Base-by-base conservation (phyloP, 2,888 invertebrate species). In the Hypselothyrea guttata region DNA sequence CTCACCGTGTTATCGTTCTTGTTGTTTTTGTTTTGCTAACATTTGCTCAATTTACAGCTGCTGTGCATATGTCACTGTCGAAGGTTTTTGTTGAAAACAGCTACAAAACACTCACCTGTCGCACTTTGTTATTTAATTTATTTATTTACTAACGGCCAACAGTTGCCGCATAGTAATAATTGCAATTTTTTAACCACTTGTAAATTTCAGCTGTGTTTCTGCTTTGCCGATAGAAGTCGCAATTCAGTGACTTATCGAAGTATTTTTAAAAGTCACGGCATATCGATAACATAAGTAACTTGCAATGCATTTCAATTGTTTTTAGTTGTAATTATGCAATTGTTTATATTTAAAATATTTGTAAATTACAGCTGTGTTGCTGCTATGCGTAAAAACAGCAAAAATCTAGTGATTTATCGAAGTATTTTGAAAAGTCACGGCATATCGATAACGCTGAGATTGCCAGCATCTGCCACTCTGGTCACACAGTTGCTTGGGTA, bases 61-160 rank as follows among this genome's bases (percentile, higher is more conserved):
- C 27, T 18, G 44, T 1, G 40, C 35, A 5, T 45, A 15, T 18
- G 8, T 33, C n/a, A n/a, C 27, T 13, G 13, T 11, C 7, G n/a
- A n/a, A n/a, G n/a, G n/a, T 7, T 4, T 30, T 48, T 54, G 7
- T 7, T 53, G 34, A 28, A 27, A 30, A 35, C 40, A 7, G 27
- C 31, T 22, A 42, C 54, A 33, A 12, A 28, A 11, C 34, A 53
- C 73, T 73, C 28, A 79, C 79, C 76, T 40, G 38, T 46, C 44
- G 22, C 35, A 57, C 12, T 31, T 46, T 51, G 33, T 73, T 68
- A 18, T 53, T 4, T 40, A 54, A 41, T 7, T 40, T 45, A 9
- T 22, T 7, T 45, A 15, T 31, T 15, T 16, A 41, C 31, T 51
- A 35, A 27, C 31, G n/a, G n/a, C n/a, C n/a, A n/a, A n/a, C n/a